Conservation (phyloP, 1,140 invertebrate genomes). For the Periplaneta americana region DNA sequence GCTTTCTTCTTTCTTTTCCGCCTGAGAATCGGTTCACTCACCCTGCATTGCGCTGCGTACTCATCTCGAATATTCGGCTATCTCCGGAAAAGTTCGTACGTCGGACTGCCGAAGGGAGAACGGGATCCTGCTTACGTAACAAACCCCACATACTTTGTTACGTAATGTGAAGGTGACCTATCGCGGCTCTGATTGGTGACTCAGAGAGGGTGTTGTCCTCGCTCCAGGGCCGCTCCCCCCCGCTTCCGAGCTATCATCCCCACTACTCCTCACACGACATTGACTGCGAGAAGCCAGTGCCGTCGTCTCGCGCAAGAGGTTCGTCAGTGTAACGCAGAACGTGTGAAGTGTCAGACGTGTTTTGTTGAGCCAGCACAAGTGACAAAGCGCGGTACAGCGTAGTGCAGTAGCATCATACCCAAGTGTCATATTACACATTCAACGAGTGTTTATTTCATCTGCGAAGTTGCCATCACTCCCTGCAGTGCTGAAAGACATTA, state of each 20-base stretch:
- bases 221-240: constrained; percentile 14
- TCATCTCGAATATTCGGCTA: background rate
- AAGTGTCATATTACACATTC: too few relatives aligned
- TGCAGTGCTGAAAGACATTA: background rate
- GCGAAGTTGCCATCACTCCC: background rate
- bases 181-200: constrained; percentile 19
- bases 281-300: background rate
- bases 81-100: background rate
- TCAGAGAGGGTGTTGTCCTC: constrained; percentile 21
- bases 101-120: constrained; percentile 9
- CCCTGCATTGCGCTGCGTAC: constrained; percentile 6
- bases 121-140: constrained; percentile 22
- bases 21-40: constrained; percentile 8
- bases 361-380: background rate
- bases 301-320: background rate
- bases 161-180: constrained; percentile 21
- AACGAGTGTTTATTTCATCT: too few relatives aligned
- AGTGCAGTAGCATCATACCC: background rate
- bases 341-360: background rate
- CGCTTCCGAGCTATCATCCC: constrained; percentile 11
- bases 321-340: background rate
- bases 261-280: constrained; percentile 10
- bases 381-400: background rate
- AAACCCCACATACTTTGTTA: constrained; percentile 11
- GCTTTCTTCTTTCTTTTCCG: background rate